Percentiles rank a stretch among this genome's conserved stretches.
phyloP scores from a whole-genome alignment of 2,113 vertebrate genomes.

The Seriola aureovittata region DNA sequence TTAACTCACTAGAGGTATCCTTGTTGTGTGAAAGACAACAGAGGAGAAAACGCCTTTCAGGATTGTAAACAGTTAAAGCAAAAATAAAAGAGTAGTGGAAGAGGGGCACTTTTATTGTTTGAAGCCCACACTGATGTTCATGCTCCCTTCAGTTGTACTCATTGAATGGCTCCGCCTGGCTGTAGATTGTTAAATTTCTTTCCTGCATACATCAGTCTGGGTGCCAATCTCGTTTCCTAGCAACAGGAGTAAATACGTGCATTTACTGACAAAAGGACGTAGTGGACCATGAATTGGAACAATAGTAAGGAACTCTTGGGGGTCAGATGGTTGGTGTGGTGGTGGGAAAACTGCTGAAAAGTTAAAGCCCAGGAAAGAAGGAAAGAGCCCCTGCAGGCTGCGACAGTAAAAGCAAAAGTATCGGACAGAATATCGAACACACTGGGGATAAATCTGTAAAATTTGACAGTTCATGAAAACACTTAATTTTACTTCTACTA shows the following conservation, averaged over 20 bases:
- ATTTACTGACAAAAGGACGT: conserved; percentile 17
- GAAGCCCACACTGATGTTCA: neutral
- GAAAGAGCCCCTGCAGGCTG: neutral
- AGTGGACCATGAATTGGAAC: neutral
- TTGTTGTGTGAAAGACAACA: neutral
- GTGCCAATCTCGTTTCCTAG: conserved; percentile 16
- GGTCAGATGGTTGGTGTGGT: neutral
- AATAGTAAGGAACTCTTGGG: conserved; percentile 19
- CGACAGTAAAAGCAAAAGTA: too few relatives aligned
- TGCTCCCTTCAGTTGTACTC: neutral
- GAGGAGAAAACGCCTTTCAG: neutral
- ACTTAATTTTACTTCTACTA: too few relatives aligned
- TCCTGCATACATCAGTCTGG: conserved; percentile 8
- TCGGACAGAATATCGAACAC: too few relatives aligned
- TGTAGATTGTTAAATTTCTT: conserved; percentile 9
- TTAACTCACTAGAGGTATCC: neutral
- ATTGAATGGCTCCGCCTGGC: neutral
- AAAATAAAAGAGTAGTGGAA: neutral
- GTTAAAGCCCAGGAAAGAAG: neutral
- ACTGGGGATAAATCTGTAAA: too few relatives aligned
- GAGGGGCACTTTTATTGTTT: conserved; percentile 4
- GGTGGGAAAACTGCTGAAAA: neutral
- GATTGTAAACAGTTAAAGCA: neutral
- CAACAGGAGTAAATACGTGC: conserved; percentile 39
- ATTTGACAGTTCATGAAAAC: too few relatives aligned